Base-by-base conservation (phyloP, 2,797 vertebrate genomes). In the Oreortyx pictus region DNA sequence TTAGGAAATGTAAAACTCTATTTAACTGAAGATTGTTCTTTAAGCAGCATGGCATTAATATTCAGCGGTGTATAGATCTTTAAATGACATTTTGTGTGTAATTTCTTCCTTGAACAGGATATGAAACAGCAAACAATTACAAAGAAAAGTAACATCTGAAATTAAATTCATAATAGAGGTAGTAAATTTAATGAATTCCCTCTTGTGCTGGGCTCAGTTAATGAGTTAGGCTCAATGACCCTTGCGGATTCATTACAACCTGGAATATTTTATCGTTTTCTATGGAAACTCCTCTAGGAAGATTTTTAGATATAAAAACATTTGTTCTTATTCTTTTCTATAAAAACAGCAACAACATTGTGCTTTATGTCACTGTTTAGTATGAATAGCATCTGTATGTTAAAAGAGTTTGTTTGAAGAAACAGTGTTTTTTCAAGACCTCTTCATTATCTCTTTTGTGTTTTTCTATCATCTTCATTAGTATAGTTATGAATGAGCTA, bases 321-420 rank as follows among this genome's bases (percentile, higher is more conserved):
- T 33, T 56, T 18, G 2, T 72, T n/a, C n/a, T n/a, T 80, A 65
- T 43, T 22, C 65, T 8, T 72, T 82, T 77, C 43, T 10, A 37
- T 37, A 37, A 37, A 9, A 39, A 39, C 39, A 39, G 39, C 11
- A 39, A 39, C 33, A 35, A 24, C 18, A 3, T 19, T 2, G 0
- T 11, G 9, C 23, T 64, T 88, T n/a, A 4, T 74, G 29, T 24
- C 29, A 23, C 22, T 17, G 20, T 20, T 80, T 61, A 35, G 1
- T 44, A 11, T 43, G 47, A 88, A 60, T 24, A 14, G 6, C n/a
- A 33, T 18, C 41, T 54, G 7, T 27, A 37, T 29, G 27, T 25
- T 72, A 20, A 35, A 82, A 68, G 61, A 5, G 3, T 25, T 81
- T 59, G 71, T 54, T 73, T 70, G 81, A 50, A 86, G 39, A 74